Evolutionary conservation across 2,888 invertebrate species (phyloP), one percentile per base, ranked within the genome.

Genomic region (Tetropium fuscum): DNA sequence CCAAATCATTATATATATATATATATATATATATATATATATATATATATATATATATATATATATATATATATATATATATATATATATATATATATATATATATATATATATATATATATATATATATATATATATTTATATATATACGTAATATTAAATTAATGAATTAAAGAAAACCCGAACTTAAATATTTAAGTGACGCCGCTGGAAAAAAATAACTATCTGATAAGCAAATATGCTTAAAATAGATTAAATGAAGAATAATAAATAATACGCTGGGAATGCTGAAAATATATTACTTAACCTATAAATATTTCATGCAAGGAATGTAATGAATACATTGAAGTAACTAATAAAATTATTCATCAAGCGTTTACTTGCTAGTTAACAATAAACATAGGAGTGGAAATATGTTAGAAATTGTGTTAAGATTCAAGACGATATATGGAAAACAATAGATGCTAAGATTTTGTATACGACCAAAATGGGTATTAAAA

Each of bases 381-480:
- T 18, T 38, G 49, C 25, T 40, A 40, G 51, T 51, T 27, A 51
- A 51, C 25, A 27, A 49, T 18, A 49, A 25, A 49, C 15, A 20
- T 40, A 38, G 20, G 36, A 34, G 16, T 20, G 22, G 27, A 40
- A 38, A 49, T 38, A 38, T 25, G 10, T 45, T 16, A 38, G 38
- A 49, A 25, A 51, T 10, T 40, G 19, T 15, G 25, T 51, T 51
- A 51, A 40, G 40, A 51, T 51, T 51, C 51, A 51, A 22, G n/a
- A n/a, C n/a, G n/a, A n/a, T n/a, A n/a, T n/a, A n/a, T n/a, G n/a
- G n/a, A n/a, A n/a, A n/a, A n/a, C n/a, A n/a, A n/a, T n/a, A n/a
- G n/a, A n/a, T n/a, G n/a, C n/a, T n/a, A n/a, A n/a, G n/a, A n/a
- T n/a, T n/a, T n/a, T n/a, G n/a, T n/a, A n/a, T n/a, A n/a, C n/a